Base-by-base conservation (phyloP, 2,888 invertebrate species). In the Noctua fimbriata region DNA sequence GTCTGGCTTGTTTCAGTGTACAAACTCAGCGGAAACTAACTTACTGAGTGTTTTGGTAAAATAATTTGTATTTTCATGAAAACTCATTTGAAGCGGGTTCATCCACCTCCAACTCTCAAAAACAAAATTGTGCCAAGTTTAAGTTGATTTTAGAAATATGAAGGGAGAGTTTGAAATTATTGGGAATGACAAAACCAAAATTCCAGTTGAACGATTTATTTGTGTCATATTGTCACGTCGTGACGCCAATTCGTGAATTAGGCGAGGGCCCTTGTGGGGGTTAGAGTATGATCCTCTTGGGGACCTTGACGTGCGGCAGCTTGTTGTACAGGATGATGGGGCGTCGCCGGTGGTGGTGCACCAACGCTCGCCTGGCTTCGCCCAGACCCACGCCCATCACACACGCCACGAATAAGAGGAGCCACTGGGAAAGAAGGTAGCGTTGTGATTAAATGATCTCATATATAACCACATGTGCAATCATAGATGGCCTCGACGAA, bases 361-460 rank as follows among this genome's bases (percentile, higher is more conserved):
- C 67, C 28, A 82, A 16, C 10, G 32, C 52, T 1, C 55, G 79
- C 41, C 73, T 84, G 0, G 86, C 75, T 21, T 85, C 74, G 52
- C 71, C 71, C 24, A 81, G 14, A 21, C 73, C 52, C 32, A 87
- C 47, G 0, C 86, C 77, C 49, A 87, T 74, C 32, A 91, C 65
- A 58, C 87, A 86, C 69, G 88, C 73, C 78, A 92, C 69, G 41
- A 92, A 81, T n/a, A 90, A 47, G 47, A 89, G 75, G 76, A 90
- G 82, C 91, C 91, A 91, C 91, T 92, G 87, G 18, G 80, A 86
- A 73, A 69, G 21, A 73, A 81, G 18, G 18, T 3, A 60, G n/a
- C 60, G 58, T 18, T 69, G 24, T 58, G n/a, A n/a, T 47, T 47
- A 60, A 47, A 65, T 36, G 24, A 52, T 44, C 9, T 49, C 28